Conservation (phyloP, 2,113 vertebrate species). For the Lontra canadensis region DNA sequence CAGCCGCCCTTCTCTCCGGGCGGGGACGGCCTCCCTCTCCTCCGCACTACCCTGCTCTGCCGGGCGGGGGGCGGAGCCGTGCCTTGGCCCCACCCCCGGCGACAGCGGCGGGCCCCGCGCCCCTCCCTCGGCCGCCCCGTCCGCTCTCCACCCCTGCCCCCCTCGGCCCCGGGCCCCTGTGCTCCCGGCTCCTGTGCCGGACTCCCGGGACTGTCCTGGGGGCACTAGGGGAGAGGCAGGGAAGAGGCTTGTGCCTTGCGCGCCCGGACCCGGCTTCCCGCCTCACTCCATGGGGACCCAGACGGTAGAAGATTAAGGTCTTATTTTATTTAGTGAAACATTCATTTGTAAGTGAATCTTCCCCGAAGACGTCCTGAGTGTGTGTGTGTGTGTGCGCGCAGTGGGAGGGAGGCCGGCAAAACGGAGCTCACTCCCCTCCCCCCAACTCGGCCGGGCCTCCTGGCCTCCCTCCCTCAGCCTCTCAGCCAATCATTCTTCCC, state of each 20-base stretch:
- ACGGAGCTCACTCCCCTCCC: not conserved
- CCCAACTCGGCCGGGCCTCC: not conserved
- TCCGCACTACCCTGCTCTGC: fast-evolving
- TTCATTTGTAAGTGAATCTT: conserved; percentile 40
- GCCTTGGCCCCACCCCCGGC: fast-evolving
- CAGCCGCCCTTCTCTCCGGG: fast-evolving
- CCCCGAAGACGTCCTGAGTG: conserved; percentile 46
- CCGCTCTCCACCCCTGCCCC: not conserved
- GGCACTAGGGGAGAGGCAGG: not conserved
- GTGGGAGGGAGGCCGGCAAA: not conserved
- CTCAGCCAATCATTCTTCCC: conserved; percentile 24
- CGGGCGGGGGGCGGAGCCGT: not conserved
- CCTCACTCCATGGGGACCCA: not conserved
- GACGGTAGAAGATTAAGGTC: not conserved
- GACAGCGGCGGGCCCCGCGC: not conserved
- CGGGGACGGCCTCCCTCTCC: no score
- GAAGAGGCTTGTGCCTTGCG: not conserved
- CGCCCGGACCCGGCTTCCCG: not conserved
- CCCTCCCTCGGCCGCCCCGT: no score
- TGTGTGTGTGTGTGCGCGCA: not conserved
- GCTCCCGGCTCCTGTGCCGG: not conserved
- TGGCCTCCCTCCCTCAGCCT: not conserved
- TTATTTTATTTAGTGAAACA: conserved; percentile 68
- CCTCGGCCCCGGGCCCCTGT: not conserved
- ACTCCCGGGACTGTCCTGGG: not conserved